Percentiles rank a stretch among this genome's conserved stretches.
Conservation (phyloP, 2,888 invertebrate species). For the Mechanitis mazaeus region DNA sequence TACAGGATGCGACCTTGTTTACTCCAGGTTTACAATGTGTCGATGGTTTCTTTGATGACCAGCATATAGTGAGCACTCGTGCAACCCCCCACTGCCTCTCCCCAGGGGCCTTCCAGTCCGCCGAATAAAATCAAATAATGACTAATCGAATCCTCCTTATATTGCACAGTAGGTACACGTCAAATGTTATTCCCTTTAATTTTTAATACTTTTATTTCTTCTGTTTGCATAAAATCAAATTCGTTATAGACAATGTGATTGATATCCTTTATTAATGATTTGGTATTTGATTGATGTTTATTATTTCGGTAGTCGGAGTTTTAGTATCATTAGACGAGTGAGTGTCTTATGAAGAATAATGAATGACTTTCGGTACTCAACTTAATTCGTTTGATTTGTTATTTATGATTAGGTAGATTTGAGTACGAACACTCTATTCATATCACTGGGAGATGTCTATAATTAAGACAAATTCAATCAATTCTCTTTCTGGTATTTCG, state of each 20-base stretch:
- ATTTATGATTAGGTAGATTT: constrained; percentile 57
- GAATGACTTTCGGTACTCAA: constrained; percentile 65
- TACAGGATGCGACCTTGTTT: constrained; percentile 43
- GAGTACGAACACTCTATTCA: constrained; percentile 51
- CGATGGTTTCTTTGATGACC: constrained; percentile 69
- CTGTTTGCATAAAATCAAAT: constrained; percentile 71
- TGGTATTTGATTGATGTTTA: constrained; percentile 73
- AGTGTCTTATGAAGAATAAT: constrained; percentile 73
- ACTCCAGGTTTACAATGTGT: constrained; percentile 55
- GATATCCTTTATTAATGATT: constrained; percentile 70
- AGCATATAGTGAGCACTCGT: constrained; percentile 57
- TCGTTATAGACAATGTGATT: constrained; percentile 75
- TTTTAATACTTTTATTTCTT: constrained; percentile 64
- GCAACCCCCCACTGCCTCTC: constrained; percentile 66
- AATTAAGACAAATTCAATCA: constrained; percentile 51
- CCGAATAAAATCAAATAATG: constrained; percentile 77
- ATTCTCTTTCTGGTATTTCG: constrained; percentile 38
- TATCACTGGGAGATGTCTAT: constrained; percentile 42
- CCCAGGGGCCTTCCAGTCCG: constrained; percentile 62
- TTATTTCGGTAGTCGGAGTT: constrained; percentile 75
- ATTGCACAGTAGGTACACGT: constrained; percentile 77
- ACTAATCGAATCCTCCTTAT: constrained; percentile 75
- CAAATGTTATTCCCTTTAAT: constrained; percentile 73
- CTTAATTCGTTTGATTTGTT: constrained; percentile 67
- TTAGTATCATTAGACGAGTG: constrained; percentile 70